These are phyloP conservation scores for Papilio polytes DNA, from an alignment of 1,140 invertebrate genomes.

Conservation along the genomic window DNA sequence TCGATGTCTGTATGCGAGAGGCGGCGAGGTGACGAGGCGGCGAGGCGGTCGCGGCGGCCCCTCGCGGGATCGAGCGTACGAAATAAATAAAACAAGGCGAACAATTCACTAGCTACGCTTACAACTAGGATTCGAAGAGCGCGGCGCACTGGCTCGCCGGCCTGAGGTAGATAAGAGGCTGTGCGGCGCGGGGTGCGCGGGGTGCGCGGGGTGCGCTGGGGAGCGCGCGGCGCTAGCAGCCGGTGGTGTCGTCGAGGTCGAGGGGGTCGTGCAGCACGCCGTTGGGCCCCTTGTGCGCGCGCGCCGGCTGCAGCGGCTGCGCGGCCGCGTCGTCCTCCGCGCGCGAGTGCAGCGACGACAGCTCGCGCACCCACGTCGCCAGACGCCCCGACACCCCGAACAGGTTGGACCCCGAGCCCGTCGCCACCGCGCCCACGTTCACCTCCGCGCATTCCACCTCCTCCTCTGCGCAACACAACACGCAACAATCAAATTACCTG, in stretches of 20 bases:
- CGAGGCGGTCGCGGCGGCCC: slow-evolving; percentile 22
- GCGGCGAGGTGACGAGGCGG: background rate
- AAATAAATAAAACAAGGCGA: slow-evolving; percentile 70
- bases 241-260: slow-evolving; percentile 40
- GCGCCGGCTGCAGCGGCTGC: slow-evolving; percentile 71
- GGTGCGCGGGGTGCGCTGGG: slow-evolving; percentile 10
- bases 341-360: slow-evolving; percentile 72
- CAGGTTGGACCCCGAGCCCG: slow-evolving; percentile 76
- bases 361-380: slow-evolving; percentile 78
- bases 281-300: slow-evolving; percentile 49
- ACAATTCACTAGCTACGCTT: slow-evolving; percentile 79
- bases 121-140: slow-evolving; percentile 79
- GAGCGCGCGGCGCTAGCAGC: slow-evolving; percentile 43
- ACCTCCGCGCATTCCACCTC: slow-evolving; percentile 68
- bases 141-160: slow-evolving; percentile 55
- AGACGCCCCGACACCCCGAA: slow-evolving; percentile 79
- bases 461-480: slow-evolving; percentile 64
- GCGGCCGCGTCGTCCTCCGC: slow-evolving; percentile 70
- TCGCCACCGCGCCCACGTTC: slow-evolving; percentile 77
- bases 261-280: slow-evolving; percentile 46
- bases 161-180: slow-evolving; percentile 70
- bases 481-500: background rate
- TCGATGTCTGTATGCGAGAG: background rate
- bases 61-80: slow-evolving; percentile 45
- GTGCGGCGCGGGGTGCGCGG: slow-evolving; percentile 12